A percentile compares a stretch with the other conserved stretches of the same genome.
These are phyloP conservation scores for Sprattus sprattus DNA, from an alignment of 2,113 vertebrate species.

Conservation along the genomic window DNA sequence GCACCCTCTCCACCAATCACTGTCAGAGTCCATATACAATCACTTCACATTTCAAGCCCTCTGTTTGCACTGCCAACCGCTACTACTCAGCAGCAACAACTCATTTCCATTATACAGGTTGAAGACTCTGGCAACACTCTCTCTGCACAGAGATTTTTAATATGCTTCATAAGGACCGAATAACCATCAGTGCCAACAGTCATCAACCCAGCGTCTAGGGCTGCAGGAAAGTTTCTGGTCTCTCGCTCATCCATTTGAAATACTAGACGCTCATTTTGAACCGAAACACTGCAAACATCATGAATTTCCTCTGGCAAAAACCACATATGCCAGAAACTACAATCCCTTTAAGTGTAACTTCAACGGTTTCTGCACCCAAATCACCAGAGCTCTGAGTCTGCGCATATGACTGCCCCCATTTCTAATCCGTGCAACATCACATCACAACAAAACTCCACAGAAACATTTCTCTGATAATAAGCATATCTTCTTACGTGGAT, in stretches of 20 bases:
- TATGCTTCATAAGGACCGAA: neutral
- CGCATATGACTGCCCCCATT: conserved; percentile 52
- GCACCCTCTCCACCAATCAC: conserved; percentile 7
- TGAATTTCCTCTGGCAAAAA: conserved; percentile 15
- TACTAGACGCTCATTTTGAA: conserved; percentile 4
- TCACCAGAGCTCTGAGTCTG: conserved; percentile 31
- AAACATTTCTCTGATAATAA: neutral
- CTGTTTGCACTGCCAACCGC: neutral
- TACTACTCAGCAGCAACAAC: neutral
- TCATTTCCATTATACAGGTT: neutral
- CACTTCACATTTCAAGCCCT: conserved; percentile 5
- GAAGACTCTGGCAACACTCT: neutral
- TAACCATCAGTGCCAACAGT: neutral
- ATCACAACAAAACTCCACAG: neutral
- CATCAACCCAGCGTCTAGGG: neutral
- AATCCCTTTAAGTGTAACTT: conserved; percentile 20
- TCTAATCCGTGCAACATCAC: neutral
- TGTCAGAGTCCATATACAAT: conserved; percentile 4
- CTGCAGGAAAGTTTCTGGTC: neutral
- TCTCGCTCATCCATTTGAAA: neutral
- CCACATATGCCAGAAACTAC: neutral
- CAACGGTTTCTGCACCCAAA: conserved; percentile 2
- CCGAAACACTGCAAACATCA: neutral
- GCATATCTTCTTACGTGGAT: neutral
- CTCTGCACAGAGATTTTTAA: neutral